Evolutionary conservation across 1,140 invertebrate species (phyloP), one percentile per base, ranked within the genome.

Genomic region (Diorhabda elongata): DNA sequence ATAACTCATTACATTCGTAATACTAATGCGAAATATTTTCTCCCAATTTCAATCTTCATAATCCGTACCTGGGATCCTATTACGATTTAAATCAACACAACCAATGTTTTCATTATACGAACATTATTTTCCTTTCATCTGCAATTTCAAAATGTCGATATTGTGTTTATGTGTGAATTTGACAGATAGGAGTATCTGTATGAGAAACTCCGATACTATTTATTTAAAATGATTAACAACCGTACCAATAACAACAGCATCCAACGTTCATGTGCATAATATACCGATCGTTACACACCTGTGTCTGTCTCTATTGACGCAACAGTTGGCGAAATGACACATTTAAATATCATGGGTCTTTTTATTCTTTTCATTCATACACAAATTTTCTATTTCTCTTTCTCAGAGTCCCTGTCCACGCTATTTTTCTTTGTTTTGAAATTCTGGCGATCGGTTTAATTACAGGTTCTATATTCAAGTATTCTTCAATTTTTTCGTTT

Each of bases 91-190:
- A 52, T 52, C 47, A 52, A 52, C 47, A 52, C 2, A 52, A 52
- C 47, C 6, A 52, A 52, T 52, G 3, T 52, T 52, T 52, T 52
- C 47, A n/a, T 52, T 52, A 52, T 52, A 52, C 47, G 47, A n/a
- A 52, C 47, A 52, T 52, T 52, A 52, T 52, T 52, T 52, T 52
- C 47, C 47, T 52, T 52, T 52, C 47, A 52, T 52, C n/a, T 52
- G 47, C 47, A 52, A 52, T 52, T 52, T 52, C 47, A 6, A 52
- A 26, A 52, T 52, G 47, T 8, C 47, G 47, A 52, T 52, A 52
- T 52, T 52, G 47, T 52, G n/a, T 52, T 6, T 52, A 52, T 52
- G 3, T 52, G n/a, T 3, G n/a, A 8, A 52, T 52, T 52, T 52
- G 47, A 52, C 47, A 4, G 47, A 52, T 26, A 26, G 26, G 26